Percentiles rank a stretch among this genome's conserved stretches.
Conservation (phyloP, 2,797 vertebrate species). For the Hipposideros larvatus region DNA sequence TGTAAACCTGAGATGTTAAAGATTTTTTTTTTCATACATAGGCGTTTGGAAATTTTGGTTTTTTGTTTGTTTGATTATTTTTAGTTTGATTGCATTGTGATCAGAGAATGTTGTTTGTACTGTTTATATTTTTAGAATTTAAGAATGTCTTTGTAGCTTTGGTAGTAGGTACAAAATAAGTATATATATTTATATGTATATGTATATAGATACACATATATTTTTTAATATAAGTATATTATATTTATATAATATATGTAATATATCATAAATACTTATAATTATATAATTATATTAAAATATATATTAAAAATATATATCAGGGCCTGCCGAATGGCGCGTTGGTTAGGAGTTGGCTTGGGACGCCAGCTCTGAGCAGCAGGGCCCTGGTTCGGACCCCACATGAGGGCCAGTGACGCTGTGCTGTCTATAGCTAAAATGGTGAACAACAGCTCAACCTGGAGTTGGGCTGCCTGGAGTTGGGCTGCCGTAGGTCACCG, state of each 20-base stretch:
- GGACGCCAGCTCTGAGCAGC: too few species aligned
- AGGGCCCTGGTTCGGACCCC: too few species aligned
- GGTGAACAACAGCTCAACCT: too few species aligned
- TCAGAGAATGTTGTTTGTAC: conserved; percentile 17
- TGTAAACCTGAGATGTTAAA: conserved; percentile 51
- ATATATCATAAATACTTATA: neutral
- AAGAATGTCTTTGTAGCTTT: conserved; percentile 1
- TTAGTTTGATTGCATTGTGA: neutral
- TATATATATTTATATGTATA: neutral
- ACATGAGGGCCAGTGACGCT: too few species aligned
- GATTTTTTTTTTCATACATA: neutral
- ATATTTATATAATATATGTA: neutral
- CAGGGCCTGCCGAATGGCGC: neutral
- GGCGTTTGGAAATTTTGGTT: neutral
- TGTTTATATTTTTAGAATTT: conserved; percentile 38
- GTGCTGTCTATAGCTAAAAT: too few species aligned
- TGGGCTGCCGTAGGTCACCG: too few species aligned
- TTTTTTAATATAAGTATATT: neutral
- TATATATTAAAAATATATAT: neutral
- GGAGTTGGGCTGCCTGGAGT: too few species aligned
- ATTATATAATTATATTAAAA: neutral
- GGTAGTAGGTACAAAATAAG: neutral
- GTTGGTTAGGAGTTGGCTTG: too few species aligned
- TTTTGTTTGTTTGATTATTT: neutral
- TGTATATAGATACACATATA: too few species aligned